Base-by-base conservation (phyloP, 2,888 invertebrate genomes). In the Dolichopus griseipennis region DNA sequence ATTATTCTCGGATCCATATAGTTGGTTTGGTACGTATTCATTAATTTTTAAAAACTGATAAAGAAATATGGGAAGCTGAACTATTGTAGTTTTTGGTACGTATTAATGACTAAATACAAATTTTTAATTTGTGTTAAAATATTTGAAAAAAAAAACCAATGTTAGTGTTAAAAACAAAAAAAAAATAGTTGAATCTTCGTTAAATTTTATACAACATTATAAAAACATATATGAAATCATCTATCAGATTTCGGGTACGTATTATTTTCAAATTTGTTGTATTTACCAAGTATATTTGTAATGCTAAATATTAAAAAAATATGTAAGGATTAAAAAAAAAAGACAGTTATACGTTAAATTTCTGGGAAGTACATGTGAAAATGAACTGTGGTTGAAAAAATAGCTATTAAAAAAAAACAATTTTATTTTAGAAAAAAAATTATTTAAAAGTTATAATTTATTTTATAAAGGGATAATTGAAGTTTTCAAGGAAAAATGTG, bases 191-290 rank as follows among this genome's bases (percentile, higher is more conserved):
- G 18, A 52, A 52, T 15, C n/a, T 52, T 52, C 15, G n/a, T n/a
- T 18, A 52, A 15, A 41, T 41, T 41, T 41, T 18, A 6, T 52
- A 15, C 15, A 52, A 52, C 12, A 37, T 10, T 5, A 37, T 7
- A 37, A 37, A 37, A 37, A 37, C 37, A 10, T 34, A 34, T 34
- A 7, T 37, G 37, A 37, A 37, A 18, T 52, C 52, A 52, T 52
- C 52, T 52, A 52, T 52, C 52, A 52, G n/a, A 52, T 52, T 52
- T 52, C 52, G 52, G 52, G 52, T 52, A 52, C 52, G 52, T 52
- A 52, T 52, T 52, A 37, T 37, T n/a, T 12, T 6, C 18, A 6
- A 52, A 52, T 52, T 52, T 52, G 52, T 52, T 12, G 6, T 52
- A 6, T 52, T 18, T 52, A 37, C 37, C 8, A 37, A 37, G 12